Percentiles rank a stretch among this genome's conserved stretches.
Conservation (phyloP, 2,113 vertebrate species). For the Oxyruncus cristatus region DNA sequence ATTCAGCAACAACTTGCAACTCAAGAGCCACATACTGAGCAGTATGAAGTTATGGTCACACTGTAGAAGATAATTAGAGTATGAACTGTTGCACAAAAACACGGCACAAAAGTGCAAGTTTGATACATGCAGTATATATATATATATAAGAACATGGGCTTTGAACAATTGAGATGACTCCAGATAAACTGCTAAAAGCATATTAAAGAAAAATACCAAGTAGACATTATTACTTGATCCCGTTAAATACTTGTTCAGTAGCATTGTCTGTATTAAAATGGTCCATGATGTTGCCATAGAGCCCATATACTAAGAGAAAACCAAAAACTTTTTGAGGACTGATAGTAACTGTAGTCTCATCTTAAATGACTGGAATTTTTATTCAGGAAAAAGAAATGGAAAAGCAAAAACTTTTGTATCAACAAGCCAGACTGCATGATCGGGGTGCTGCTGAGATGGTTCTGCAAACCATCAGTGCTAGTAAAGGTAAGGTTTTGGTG, state of each 20-base stretch:
- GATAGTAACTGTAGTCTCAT: conserved; percentile 12
- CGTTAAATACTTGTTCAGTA: conserved; percentile 54
- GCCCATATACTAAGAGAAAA: conserved; percentile 73
- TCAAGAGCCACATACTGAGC: conserved; percentile 69
- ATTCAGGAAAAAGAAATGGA: conserved; percentile 98
- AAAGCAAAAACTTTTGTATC: conserved; percentile 95
- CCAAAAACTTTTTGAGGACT: conserved; percentile 25
- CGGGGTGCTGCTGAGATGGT: conserved; percentile 96
- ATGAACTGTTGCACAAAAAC: conserved; percentile 59
- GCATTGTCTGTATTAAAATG: conserved; percentile 62
- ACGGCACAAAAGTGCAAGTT: conserved; percentile 58
- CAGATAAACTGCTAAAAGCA: conserved; percentile 65
- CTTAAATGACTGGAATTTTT: conserved; percentile 75
- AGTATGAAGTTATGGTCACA: conserved; percentile 74
- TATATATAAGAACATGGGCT: conserved; percentile 31
- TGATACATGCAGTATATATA: conserved; percentile 38
- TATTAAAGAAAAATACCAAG: conserved; percentile 59
- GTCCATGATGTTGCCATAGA: conserved; percentile 79
- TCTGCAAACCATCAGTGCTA: conserved; percentile 93
- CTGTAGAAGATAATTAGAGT: conserved; percentile 50
- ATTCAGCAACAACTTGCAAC: conserved; percentile 67
- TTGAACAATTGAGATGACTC: conserved; percentile 62
- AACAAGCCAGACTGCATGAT: conserved; percentile 93
- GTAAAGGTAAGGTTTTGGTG: conserved; percentile 84
- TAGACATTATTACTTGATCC: conserved; percentile 48